Evolutionary conservation across 2,888 invertebrate genomes (phyloP), one percentile per base, ranked within the genome.

Genomic region (Carpatolechia fugitivella): DNA sequence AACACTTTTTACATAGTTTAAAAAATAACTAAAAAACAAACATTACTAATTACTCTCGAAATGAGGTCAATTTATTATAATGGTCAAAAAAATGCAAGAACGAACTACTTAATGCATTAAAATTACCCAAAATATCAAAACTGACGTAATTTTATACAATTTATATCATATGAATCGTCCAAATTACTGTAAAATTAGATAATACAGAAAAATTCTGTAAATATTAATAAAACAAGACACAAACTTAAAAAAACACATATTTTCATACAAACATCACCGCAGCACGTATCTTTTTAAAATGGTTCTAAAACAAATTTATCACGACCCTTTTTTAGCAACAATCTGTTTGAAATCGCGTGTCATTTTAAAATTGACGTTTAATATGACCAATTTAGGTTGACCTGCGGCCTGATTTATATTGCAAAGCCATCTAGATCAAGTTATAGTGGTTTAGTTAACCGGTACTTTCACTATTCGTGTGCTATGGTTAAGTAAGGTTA

Each of bases 381-480:
- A 8, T 2, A 44, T 13, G n/a, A 24, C 44, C 24, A 29, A n/a
- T 44, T 44, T 24, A 18, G 1, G 5, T n/a, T 24, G 44, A 24
- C 13, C 20, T 44, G 24, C 13, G 24, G 10, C 44, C 44, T 44
- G 24, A 44, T 44, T 24, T 13, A 44, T 10, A 24, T 44, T 44
- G 24, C 44, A 18, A 10, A 20, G 11, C 10, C 1, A 44, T n/a
- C 0, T 44, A 29, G 44, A 24, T 24, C 44, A 44, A 24, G 44
- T 44, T 20, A 44, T 44, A 18, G n/a, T 44, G 44, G 44, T 44
- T 18, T 1, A 24, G 0, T n/a, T 10, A 44, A 24, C 44, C 24
- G 44, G 44, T 44, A 44, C 44, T 44, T 44, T 44, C 44, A 44
- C 44, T 24, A 44, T 24, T 44, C 18, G 11, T 41, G 41, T 41